Conservation (phyloP, 2,797 vertebrate genomes). For the Microtus californicus region DNA sequence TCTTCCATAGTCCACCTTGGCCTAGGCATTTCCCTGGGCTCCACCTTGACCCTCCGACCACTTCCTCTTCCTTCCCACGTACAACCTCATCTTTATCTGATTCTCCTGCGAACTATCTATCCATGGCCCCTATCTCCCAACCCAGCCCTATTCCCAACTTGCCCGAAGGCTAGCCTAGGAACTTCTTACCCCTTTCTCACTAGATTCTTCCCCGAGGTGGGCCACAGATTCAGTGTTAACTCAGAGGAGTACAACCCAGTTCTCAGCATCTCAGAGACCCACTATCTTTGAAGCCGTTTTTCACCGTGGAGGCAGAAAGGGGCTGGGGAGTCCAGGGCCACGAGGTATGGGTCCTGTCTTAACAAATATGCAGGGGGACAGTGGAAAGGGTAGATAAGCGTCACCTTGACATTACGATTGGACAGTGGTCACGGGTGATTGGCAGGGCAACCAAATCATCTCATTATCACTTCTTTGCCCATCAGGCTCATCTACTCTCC, state of each 20-base stretch:
- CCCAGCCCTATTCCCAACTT: not conserved
- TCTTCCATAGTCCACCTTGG: accelerated
- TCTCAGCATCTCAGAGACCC: not conserved
- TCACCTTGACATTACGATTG: not conserved
- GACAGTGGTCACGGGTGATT: not conserved
- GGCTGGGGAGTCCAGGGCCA: accelerated
- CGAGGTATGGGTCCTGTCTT: not conserved
- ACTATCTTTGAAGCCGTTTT: too few species aligned
- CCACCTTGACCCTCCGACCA: accelerated
- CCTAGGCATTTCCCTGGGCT: too few species aligned
- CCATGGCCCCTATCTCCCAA: not conserved
- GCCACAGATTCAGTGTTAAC: not conserved
- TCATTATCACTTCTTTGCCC: accelerated
- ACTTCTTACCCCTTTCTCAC: not conserved
- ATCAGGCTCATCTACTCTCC: accelerated
- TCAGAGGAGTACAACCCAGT: not conserved
- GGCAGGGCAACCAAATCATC: not conserved
- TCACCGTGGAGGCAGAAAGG: not conserved
- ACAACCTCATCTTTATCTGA: not conserved
- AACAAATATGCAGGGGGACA: not conserved
- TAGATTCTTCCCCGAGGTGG: not conserved
- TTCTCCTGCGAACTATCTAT: not conserved
- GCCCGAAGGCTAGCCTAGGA: not conserved
- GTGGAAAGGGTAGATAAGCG: not conserved
- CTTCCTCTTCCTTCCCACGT: too few species aligned